Percentiles rank a stretch among this genome's conserved stretches.
Evolutionary conservation across 2,113 vertebrate genomes (phyloP).

Genomic region (Malaclemys terrapin): DNA sequence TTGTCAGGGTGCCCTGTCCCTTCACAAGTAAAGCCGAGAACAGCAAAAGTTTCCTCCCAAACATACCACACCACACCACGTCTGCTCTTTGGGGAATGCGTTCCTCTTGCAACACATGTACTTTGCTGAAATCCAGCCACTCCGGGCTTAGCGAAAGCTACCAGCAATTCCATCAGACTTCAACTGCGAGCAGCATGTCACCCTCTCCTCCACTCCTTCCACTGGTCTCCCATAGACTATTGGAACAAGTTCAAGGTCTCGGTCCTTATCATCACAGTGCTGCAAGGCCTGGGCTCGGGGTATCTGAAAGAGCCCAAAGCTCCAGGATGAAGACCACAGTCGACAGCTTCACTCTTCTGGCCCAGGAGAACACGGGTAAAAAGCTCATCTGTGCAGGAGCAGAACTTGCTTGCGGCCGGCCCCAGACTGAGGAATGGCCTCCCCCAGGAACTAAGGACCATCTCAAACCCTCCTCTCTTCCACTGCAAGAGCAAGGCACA

Average conservation of each 20-base stretch:
- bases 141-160: no score
- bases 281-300: background rate
- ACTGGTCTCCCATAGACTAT: background rate
- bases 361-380: background rate
- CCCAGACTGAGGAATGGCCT: background rate
- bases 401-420: background rate
- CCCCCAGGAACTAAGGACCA: background rate
- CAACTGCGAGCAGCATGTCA: background rate
- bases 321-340: background rate
- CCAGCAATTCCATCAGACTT: background rate
- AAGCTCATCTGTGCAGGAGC: background rate
- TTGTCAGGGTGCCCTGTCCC: background rate
- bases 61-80: background rate
- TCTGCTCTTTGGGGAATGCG: background rate
- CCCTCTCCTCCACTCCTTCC: background rate
- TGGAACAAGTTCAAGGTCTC: background rate
- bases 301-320: background rate
- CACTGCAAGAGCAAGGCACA: background rate
- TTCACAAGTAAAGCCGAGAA: background rate
- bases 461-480: background rate
- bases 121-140: background rate
- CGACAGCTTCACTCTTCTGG: background rate
- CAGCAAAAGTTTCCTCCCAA: background rate
- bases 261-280: background rate
- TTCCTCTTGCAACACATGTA: background rate